Conservation (phyloP, 2,888 invertebrate genomes). For the Listrodromus nycthemerus region DNA sequence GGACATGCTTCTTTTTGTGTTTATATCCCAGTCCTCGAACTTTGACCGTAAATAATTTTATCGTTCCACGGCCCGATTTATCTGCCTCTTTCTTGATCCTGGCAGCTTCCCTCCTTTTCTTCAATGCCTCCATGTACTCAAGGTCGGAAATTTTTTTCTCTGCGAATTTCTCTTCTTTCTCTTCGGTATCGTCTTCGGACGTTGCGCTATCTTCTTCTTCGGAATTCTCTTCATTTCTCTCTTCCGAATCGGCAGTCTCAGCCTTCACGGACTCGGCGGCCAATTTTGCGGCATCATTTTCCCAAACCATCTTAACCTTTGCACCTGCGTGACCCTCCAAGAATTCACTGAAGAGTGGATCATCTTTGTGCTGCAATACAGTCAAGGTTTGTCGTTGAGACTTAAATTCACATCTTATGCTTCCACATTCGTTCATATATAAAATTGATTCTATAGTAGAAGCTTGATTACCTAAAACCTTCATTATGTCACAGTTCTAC, state of each 20-base stretch:
- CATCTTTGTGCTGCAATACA: slow-evolving; percentile 90
- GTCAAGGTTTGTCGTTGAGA: slow-evolving; percentile 7
- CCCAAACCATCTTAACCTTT: slow-evolving; percentile 85
- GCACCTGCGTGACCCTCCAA: slow-evolving; percentile 90
- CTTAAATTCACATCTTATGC: too few relatives aligned
- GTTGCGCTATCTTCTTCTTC: slow-evolving; percentile 73
- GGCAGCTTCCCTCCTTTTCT: slow-evolving; percentile 84
- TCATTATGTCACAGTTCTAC: too few relatives aligned
- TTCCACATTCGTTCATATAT: too few relatives aligned
- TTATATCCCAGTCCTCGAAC: slow-evolving; percentile 91
- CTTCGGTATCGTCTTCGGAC: slow-evolving; percentile 74
- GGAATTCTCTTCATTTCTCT: slow-evolving; percentile 68
- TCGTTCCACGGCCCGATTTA: slow-evolving; percentile 76
- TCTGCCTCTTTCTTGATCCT: slow-evolving; percentile 75
- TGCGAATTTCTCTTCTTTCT: slow-evolving; percentile 87
- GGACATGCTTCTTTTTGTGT: slow-evolving; percentile 93
- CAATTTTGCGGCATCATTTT: slow-evolving; percentile 85
- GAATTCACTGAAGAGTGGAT: slow-evolving; percentile 95
- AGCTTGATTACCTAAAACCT: too few relatives aligned
- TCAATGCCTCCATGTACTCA: slow-evolving; percentile 91
- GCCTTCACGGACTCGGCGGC: slow-evolving; percentile 73
- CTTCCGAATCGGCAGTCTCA: slow-evolving; percentile 43
- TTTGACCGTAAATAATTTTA: slow-evolving; percentile 88
- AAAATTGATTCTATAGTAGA: too few relatives aligned
- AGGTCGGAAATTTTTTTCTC: slow-evolving; percentile 91